phyloP scores from a whole-genome alignment of 1,140 invertebrate genomes.

The Aethina tumida region DNA sequence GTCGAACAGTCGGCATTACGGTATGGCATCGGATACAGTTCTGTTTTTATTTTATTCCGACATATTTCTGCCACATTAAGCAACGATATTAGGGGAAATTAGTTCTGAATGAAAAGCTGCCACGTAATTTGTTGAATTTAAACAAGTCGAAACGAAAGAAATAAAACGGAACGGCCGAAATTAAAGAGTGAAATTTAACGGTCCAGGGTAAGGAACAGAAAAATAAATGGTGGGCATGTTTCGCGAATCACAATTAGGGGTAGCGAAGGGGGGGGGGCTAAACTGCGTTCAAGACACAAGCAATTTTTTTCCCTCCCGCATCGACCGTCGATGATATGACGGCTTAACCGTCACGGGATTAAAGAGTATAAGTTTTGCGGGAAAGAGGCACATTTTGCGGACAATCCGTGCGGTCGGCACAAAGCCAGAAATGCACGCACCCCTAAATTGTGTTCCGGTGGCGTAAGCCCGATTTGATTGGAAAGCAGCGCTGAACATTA shows the following conservation, averaged over 20 bases:
- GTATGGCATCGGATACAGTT: not conserved
- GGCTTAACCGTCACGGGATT: too few relatives aligned
- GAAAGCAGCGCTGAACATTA: constrained; percentile 32
- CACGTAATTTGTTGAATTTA: constrained; percentile 3
- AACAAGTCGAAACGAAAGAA: not conserved
- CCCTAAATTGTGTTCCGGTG: constrained; percentile 2
- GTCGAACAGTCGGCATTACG: not conserved
- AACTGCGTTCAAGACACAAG: not conserved
- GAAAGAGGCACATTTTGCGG: too few relatives aligned
- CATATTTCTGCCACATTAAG: constrained; percentile 2
- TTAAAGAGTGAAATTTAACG: not conserved
- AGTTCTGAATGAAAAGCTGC: constrained; percentile 4
- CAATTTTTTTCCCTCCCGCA: not conserved
- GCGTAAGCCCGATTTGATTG: constrained; percentile 31
- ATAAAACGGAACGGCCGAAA: constrained; percentile 2
- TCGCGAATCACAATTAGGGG: not conserved
- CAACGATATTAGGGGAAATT: constrained; percentile 3
- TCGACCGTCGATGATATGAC: too few relatives aligned
- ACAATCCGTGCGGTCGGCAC: too few relatives aligned
- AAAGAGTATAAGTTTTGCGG: too few relatives aligned
- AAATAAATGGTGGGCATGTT: not conserved
- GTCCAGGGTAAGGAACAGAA: not conserved
- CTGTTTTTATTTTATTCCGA: constrained; percentile 1
- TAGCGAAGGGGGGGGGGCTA: not conserved
- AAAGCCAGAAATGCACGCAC: too few relatives aligned